Conservation (phyloP, 2,797 vertebrate genomes). For the Caiman crocodilus region DNA sequence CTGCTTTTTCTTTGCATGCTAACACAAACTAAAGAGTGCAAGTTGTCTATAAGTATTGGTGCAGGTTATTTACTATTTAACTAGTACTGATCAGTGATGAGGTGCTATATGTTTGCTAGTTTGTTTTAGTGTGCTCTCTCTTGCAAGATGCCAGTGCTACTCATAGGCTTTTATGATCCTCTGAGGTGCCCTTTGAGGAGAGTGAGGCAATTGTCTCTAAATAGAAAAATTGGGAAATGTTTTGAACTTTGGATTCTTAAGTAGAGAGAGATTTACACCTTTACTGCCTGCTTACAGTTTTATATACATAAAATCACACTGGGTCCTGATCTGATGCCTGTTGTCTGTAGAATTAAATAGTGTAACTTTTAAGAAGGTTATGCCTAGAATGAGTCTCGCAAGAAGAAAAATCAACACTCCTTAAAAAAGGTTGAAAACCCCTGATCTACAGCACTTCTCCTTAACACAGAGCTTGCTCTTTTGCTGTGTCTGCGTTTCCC, state of each 20-base stretch:
- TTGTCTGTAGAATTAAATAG: not conserved
- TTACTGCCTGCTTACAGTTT: conserved; percentile 3
- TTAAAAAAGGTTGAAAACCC: too few species aligned
- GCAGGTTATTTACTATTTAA: conserved; percentile 11
- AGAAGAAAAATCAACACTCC: too few species aligned
- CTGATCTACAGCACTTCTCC: too few species aligned
- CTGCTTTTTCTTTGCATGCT: not conserved
- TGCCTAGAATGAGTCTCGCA: too few species aligned
- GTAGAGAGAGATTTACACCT: not conserved
- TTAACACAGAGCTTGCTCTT: too few species aligned
- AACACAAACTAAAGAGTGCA: conserved; percentile 36
- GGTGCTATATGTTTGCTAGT: too few species aligned
- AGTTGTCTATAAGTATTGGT: not conserved
- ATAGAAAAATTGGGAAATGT: conserved; percentile 13
- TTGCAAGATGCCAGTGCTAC: not conserved
- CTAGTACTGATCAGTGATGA: not conserved
- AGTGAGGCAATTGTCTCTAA: not conserved
- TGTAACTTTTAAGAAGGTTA: too few species aligned
- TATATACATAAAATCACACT: not conserved
- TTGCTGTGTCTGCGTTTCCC: too few species aligned
- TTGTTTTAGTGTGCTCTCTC: not conserved
- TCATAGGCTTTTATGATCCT: not conserved
- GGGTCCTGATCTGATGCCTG: not conserved
- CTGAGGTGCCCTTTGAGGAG: conserved; percentile 10
- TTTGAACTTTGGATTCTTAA: not conserved